Conservation (phyloP, 2,113 vertebrate species). For the Otocyon megalotis region DNA sequence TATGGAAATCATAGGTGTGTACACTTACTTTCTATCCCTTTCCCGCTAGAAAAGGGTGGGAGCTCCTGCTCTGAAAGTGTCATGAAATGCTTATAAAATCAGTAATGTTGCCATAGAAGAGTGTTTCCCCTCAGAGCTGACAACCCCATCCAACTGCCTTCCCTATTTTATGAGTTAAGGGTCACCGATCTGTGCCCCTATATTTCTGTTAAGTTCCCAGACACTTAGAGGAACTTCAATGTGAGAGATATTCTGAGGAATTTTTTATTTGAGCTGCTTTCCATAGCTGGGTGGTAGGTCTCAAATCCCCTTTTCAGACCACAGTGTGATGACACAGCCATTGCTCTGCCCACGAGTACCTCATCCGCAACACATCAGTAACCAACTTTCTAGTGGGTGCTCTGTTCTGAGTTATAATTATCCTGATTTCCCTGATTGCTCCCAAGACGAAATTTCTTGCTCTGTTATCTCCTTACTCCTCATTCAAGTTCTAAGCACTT, state of each 20-base stretch:
- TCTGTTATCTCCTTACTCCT: background rate
- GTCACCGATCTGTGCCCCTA: background rate
- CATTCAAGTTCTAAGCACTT: background rate
- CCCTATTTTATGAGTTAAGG: constrained; percentile 2
- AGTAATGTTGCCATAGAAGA: background rate
- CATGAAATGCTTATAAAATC: background rate
- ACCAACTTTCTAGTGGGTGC: background rate
- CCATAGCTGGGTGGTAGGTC: background rate
- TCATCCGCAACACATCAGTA: background rate
- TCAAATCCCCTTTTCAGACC: background rate
- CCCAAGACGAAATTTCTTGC: background rate
- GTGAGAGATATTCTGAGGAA: background rate
- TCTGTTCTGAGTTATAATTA: background rate
- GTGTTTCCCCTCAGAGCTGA: background rate
- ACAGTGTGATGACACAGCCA: background rate
- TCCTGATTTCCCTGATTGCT: background rate
- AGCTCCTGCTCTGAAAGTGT: background rate
- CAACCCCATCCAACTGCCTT: background rate
- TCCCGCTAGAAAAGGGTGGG: background rate
- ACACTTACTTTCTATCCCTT: background rate
- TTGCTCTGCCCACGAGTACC: background rate
- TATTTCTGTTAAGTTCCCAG: background rate
- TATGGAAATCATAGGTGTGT: background rate
- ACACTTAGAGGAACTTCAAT: background rate
- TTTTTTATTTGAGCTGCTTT: background rate